Evolutionary conservation across 2,888 invertebrate species (phyloP), one percentile per base, ranked within the genome.

Genomic region (Folsomia candida): DNA sequence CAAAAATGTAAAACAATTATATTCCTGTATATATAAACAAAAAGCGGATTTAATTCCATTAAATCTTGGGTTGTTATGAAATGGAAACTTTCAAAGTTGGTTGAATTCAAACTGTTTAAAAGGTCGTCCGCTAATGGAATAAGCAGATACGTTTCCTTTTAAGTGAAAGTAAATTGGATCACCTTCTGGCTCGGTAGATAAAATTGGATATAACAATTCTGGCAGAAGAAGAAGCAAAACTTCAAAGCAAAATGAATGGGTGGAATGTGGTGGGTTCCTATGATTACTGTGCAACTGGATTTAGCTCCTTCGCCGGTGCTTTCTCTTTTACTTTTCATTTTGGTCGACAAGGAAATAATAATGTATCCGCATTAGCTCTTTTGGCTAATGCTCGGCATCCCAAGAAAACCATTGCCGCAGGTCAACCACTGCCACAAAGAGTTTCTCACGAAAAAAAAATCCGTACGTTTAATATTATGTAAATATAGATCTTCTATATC

Each of bases 151-250:
- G 64, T 51, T 64, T 64, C 64, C 25, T 22, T 64, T 64, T 51
- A 65, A 65, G 65, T 54, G 65, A 65, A 65, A 65, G 51, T 65
- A 65, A 65, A 65, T 65, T 65, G 65, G 54, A 65, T 65, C 65
- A 65, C 65, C 65, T 65, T 51, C 54, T 54, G 65, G 65, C 65
- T 57, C n/a, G 25, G 51, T 51, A 54, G 65, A 64, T 64, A 64
- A 64, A 64, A 64, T 64, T 64, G 64, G 64, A 64, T 64, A 51
- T 64, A 64, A 51, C 64, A 64, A 64, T 64, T 64, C 47, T 47
- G 64, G 64, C 47, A 37, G 51, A 47, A 64, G 22, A 64, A 59
- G 29, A 62, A n/a, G 62, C 28, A 62, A 37, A 64, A 64, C 64
- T 65, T 65, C 57, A 65, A 65, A 65, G 57, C 51, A 65, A 64